Conservation (phyloP, 2,797 vertebrate species). For the Falco concolor region DNA sequence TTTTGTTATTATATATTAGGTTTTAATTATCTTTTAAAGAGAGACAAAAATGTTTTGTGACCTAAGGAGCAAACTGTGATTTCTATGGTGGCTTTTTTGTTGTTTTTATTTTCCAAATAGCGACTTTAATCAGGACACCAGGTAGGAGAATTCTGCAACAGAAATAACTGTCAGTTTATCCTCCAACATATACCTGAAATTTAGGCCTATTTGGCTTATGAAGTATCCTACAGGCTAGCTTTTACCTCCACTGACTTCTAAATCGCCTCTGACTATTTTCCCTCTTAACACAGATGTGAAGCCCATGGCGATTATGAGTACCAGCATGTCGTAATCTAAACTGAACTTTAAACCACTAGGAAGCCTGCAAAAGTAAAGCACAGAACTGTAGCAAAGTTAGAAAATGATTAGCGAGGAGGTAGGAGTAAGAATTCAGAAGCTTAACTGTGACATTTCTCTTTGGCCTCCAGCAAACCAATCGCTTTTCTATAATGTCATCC, state of each 20-base stretch:
- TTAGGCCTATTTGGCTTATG: background rate
- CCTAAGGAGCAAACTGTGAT: background rate
- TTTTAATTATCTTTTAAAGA: background rate
- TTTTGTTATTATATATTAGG: background rate
- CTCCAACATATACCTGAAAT: background rate
- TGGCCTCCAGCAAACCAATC: conserved; percentile 22
- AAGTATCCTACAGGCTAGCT: background rate
- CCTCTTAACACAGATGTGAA: background rate
- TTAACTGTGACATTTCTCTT: conserved; percentile 40
- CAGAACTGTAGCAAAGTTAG: background rate
- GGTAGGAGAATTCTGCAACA: background rate
- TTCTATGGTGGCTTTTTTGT: background rate
- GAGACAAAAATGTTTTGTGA: background rate
- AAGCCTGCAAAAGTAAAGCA: background rate
- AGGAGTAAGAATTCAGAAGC: background rate
- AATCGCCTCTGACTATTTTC: background rate
- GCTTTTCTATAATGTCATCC: conserved; percentile 24
- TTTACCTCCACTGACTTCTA: background rate
- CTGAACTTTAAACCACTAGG: background rate
- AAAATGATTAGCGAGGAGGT: background rate
- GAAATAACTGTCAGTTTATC: background rate
- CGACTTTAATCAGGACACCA: background rate
- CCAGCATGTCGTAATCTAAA: background rate
- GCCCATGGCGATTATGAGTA: background rate
- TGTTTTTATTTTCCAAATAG: background rate